Conservation (phyloP, 2,797 vertebrate genomes). For the Pachyuromys duprasi region DNA sequence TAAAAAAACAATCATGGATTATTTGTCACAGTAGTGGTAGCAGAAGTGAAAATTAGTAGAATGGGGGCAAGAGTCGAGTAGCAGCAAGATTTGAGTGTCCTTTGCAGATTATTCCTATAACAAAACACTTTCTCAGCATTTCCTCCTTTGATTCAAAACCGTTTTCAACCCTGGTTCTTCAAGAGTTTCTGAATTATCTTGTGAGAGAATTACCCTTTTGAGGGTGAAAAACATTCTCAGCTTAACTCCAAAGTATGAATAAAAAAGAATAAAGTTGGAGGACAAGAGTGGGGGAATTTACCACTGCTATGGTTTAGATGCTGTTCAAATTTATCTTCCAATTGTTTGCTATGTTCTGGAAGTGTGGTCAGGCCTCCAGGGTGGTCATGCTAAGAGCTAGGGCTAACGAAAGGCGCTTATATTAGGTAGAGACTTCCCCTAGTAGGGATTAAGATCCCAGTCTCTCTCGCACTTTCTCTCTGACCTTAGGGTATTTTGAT, state of each 20-base stretch:
- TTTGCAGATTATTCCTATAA: background rate
- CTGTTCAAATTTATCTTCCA: background rate
- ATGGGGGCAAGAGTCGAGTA: background rate
- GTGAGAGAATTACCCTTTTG: background rate
- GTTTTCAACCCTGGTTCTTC: background rate
- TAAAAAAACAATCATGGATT: background rate
- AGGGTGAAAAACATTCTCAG: background rate
- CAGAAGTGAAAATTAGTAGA: constrained; percentile 26
- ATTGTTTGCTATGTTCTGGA: background rate
- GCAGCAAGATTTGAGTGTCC: background rate
- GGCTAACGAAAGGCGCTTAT: background rate
- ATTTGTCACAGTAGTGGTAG: background rate
- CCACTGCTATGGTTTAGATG: background rate
- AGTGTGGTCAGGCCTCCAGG: background rate
- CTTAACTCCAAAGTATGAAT: constrained; percentile 7
- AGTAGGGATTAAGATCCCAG: background rate
- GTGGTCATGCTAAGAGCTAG: background rate
- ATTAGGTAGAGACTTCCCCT: background rate
- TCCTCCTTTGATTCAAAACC: constrained; percentile 18
- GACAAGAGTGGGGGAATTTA: background rate
- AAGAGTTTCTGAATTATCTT: constrained; percentile 20
- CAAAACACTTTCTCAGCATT: constrained; percentile 11
- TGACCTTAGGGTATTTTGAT: background rate
- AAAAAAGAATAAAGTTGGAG: constrained; percentile 31
- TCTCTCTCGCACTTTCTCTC: background rate